phyloP scores from a whole-genome alignment of 2,797 vertebrate species.

The Oryzias sinensis region DNA sequence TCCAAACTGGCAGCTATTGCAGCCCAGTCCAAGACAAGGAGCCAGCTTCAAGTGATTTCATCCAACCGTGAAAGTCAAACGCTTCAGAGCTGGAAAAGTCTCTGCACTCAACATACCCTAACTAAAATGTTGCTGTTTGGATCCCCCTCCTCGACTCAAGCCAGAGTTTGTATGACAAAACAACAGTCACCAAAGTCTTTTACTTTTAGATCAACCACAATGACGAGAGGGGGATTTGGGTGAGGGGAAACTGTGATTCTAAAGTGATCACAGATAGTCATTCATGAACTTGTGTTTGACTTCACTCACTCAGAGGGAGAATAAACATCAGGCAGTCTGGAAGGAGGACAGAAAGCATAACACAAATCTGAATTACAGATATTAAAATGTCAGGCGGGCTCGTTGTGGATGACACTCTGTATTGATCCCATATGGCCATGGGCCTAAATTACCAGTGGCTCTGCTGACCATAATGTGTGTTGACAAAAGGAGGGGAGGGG shows the following conservation, averaged over 20 bases:
- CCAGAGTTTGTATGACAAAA: constrained; percentile 41
- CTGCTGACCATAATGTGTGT: constrained; percentile 65
- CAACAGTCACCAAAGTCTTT: constrained; percentile 20
- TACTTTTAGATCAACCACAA: constrained; percentile 52
- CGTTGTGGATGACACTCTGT: constrained; percentile 73
- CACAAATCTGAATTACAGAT: constrained; percentile 82
- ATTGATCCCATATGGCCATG: constrained; percentile 82
- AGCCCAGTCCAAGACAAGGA: constrained; percentile 40
- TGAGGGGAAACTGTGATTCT: constrained; percentile 34
- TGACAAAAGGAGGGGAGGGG: constrained; percentile 54
- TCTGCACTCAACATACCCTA: constrained; percentile 15
- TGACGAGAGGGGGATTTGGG: constrained; percentile 32
- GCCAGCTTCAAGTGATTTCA: constrained; percentile 34
- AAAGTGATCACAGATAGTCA: constrained; percentile 62
- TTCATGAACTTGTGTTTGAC: constrained; percentile 60
- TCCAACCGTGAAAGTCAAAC: constrained; percentile 41
- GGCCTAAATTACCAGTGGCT: constrained; percentile 66
- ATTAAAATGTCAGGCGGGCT: constrained; percentile 77
- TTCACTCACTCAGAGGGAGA: constrained; percentile 63
- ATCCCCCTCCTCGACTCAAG: constrained; percentile 15
- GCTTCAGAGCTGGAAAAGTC: constrained; percentile 24
- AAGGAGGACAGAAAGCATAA: constrained; percentile 76
- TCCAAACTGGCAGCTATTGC: constrained; percentile 53
- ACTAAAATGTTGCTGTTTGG: constrained; percentile 27
- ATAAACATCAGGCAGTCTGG: constrained; percentile 68